A percentile compares a stretch with the other conserved stretches of the same genome.
Evolutionary conservation across 2,113 vertebrate species (phyloP).

Genomic region (Brachirus orientalis): DNA sequence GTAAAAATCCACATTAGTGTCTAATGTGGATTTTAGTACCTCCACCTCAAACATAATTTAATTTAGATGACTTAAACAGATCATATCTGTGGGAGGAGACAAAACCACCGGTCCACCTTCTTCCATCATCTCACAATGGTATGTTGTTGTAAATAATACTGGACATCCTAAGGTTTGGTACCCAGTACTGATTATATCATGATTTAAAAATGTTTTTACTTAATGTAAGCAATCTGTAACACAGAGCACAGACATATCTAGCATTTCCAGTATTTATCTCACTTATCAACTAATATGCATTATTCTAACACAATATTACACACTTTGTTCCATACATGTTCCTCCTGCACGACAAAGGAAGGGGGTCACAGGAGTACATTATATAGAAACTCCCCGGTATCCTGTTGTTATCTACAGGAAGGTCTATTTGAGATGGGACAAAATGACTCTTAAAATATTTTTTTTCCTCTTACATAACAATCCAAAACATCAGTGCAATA

Average conservation of each 20-base stretch:
- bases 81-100: slow-evolving; percentile 12
- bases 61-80: slow-evolving; percentile 7
- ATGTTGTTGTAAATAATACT: no score
- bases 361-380: slow-evolving; percentile 30
- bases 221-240: no score
- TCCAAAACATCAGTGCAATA: slow-evolving; percentile 14
- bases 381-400: slow-evolving; percentile 50
- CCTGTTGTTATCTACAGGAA: slow-evolving; percentile 62
- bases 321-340: slow-evolving; percentile 17
- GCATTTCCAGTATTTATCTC: no score
- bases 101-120: background rate
- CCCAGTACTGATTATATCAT: no score
- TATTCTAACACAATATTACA: background rate
- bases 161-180: no score
- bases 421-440: slow-evolving; percentile 32
- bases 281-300: background rate
- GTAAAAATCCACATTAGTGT: slow-evolving; percentile 10
- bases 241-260: no score
- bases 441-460: slow-evolving; percentile 20
- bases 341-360: slow-evolving; percentile 36
- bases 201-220: no score
- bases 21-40: no score
- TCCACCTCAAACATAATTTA: background rate
- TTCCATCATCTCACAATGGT: background rate
- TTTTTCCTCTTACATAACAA: slow-evolving; percentile 38